Base-by-base conservation (phyloP, 2,888 invertebrate species). In the Antitype chi region DNA sequence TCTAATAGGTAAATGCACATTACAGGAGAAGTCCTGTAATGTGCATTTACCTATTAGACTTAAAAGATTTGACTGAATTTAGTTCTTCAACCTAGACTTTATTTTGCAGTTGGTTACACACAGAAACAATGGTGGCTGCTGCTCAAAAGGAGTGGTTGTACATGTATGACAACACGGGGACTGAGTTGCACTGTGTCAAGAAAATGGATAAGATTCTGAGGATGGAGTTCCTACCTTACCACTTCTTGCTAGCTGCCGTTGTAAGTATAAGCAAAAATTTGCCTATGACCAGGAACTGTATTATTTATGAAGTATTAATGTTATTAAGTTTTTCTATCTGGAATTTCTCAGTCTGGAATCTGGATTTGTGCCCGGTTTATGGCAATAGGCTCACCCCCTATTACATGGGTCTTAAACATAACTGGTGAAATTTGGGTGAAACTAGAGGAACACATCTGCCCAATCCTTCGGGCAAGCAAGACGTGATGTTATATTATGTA, bases 141-240 rank as follows among this genome's bases (percentile, higher is more conserved):
- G 99, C 99, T 0, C 99, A 99, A 94, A 99, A 99, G 91, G 98
- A 98, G 87, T 99, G 99, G 99, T 98, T 99, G 0, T 98, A 99
- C 91, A 98, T 99, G 85, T 99, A 99, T 93, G 99, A 99, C 93
- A 99, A 99, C 91, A 98, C 98, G 90, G 99, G 99, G n/a, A 98
- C 98, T 63, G 99, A 99, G 94, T 93, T 99, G 74, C 99, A 99
- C 93, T 99, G 99, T 93, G 93, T 99, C 0, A 99, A 99, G 94
- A 97, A 96, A 84, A 96, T 99, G 94, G 97, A 98, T 92, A 97
- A 97, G 87, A 98, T 98, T 11, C 97, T 98, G 28, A 97, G 98
- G 78, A 97, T 99, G 97, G 99, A 99, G 92, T 99, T 99, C 95
- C 97, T 99, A 47, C 99, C 99, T 0, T 99, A 99, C 93, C 99